Evolutionary conservation across 2,113 vertebrate genomes (phyloP), one percentile per base, ranked within the genome.

Genomic region (Austrofundulus limnaeus): DNA sequence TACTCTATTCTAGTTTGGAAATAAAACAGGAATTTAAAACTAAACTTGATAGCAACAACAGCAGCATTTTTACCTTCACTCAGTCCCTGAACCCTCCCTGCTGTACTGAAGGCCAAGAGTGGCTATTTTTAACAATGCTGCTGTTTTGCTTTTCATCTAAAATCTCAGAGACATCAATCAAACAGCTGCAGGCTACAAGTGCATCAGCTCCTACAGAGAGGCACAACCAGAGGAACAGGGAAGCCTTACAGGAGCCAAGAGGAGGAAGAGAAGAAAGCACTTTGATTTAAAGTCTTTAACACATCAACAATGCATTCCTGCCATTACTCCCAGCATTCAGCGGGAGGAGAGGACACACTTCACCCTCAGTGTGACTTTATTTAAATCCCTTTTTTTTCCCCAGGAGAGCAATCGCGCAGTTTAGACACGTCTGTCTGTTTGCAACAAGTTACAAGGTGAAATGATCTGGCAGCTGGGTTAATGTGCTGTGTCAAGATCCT

Each of bases 121-220:
- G 34, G 25, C 38, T 80, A 72, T 78, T 76, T 82, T 77, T 77
- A 72, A 68, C 55, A 54, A 64, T 37, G 41, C 49, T 21, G 61
- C 59, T 38, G 28, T 61, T 70, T 61, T 59, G 48, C 58, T 54
- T 75, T 76, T 65, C 19, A 70, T 78, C 66, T 69, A 20, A 45
- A 57, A 47, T 51, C 41, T 28, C 0, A 45, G 68, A 71, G 77
- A 68, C 56, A 63, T 81, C 75, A 80, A n/a, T 82, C 62, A 70
- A 60, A 65, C 46, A 38, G 63, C 77, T 68, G 63, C 70, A 49
- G 80, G 83, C 70, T 56, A 58, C 70, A 57, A 67, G 59, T 17
- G 76, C 74, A 72, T 65, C 60, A 65, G 68, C 63, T 46, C 31
- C 66, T 42, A 57, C 21, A 19, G 48, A 23, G n/a, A 67, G 31